phyloP scores from a whole-genome alignment of 2,888 invertebrate species.

The Lissonota sp. region DNA sequence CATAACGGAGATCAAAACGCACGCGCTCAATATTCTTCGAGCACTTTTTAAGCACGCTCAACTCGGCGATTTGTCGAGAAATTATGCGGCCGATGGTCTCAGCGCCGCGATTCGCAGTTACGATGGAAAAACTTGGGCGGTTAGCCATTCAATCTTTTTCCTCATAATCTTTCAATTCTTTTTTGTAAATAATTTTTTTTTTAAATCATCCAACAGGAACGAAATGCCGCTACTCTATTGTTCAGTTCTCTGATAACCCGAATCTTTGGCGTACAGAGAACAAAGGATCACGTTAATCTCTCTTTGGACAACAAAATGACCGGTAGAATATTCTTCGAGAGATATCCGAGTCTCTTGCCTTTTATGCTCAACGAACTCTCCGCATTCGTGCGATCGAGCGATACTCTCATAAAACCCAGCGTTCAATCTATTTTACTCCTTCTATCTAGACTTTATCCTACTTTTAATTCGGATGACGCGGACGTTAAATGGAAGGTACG shows the following conservation, averaged over 20 bases:
- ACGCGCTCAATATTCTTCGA: constrained; percentile 94
- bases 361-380: constrained; percentile 85
- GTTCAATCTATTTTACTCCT: constrained; percentile 92
- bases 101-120: constrained; percentile 90
- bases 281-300: constrained; percentile 86
- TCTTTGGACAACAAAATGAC: constrained; percentile 89
- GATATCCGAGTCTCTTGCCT: constrained; percentile 87
- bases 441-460: constrained; percentile 91
- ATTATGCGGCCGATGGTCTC: constrained; percentile 89
- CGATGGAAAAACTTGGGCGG: constrained; percentile 91
- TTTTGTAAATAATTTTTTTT: no score
- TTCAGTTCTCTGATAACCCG: constrained; percentile 93
- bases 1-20: constrained; percentile 87
- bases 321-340: constrained; percentile 92
- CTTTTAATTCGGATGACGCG: constrained; percentile 88
- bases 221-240: constrained; percentile 94
- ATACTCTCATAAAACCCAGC: constrained; percentile 86
- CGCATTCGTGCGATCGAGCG: constrained; percentile 76
- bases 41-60: constrained; percentile 91
- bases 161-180: constrained; percentile 5
- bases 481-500: constrained; percentile 88
- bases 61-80: constrained; percentile 89
- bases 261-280: constrained; percentile 93
- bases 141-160: constrained; percentile 83
- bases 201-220: constrained; percentile 85